Evolutionary conservation across 2,888 invertebrate genomes (phyloP), one percentile per base, ranked within the genome.

Genomic region (Drosophila paramelanica): DNA sequence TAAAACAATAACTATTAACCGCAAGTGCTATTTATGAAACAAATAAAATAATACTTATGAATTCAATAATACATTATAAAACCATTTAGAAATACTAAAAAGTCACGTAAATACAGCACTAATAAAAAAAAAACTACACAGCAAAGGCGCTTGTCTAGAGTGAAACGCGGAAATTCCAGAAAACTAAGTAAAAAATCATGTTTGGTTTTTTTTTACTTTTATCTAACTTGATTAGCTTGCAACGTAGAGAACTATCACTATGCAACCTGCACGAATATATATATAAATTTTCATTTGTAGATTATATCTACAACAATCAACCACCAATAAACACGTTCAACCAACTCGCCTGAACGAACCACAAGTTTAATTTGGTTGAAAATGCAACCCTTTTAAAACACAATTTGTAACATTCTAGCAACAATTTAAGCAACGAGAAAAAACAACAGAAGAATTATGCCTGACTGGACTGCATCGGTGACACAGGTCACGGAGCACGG

Each of bases 311-410:
- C 7, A 41, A 33, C 39, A 41, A 68, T 47, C 66, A 58, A 73
- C 73, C 73, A 62, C 67, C 58, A 55, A 58, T 43, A 20, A 45
- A 45, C 42, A 45, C 55, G 55, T 8, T 36, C 11, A 31, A 51
- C 53, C 51, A 58, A 67, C 61, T 47, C 33, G 10, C 39, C 10
- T 53, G 57, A 65, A 50, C 60, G 57, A 65, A 50, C 60, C 49
- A 43, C 20, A 38, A 17, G 27, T 8, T 38, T 38, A 17, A 17
- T 5, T 11, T 42, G 7, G 2, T 11, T 50, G 5, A 11, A 59
- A 59, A 8, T 59, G 43, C 70, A 75, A 75, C 76, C 75, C 75
- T 71, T 75, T 53, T 17, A 7, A 27, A 59, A 42, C 46, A 52
- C 49, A 65, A 72, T 61, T 57, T 45, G 62, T 58, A 38, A 51